A percentile compares a stretch with the other conserved stretches of the same genome.
Conservation (phyloP, 1,140 invertebrate species). For the Piezodorus guildinii region DNA sequence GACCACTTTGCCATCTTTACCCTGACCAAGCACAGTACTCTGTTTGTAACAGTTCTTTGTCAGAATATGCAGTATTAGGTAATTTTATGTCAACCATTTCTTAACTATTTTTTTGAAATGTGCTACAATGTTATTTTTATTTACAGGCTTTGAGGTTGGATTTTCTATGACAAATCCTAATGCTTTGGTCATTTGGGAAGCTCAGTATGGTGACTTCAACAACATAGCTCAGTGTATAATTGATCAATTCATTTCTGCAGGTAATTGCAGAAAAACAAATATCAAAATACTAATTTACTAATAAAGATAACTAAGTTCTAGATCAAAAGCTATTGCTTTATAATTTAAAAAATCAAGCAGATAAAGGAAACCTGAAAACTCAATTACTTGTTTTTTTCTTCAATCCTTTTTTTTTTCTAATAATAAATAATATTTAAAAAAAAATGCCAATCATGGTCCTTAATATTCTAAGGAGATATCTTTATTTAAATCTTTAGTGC, state of each 20-base stretch:
- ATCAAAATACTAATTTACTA: no score
- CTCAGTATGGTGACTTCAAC: conserved; percentile 98
- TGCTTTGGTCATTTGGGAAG: conserved; percentile 95
- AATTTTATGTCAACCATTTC: conserved; percentile 28
- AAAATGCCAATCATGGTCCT: no score
- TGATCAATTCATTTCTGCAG: conserved; percentile 92
- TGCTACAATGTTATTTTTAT: neutral
- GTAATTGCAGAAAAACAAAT: no score
- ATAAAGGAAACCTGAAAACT: no score
- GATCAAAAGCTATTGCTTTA: no score
- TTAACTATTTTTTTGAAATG: neutral
- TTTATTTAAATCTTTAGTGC: no score
- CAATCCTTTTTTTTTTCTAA: no score
- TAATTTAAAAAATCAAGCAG: no score
- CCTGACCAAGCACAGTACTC: conserved; percentile 91
- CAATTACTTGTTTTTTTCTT: no score
- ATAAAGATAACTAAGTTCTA: no score
- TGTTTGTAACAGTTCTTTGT: conserved; percentile 93
- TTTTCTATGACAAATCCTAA: conserved; percentile 99
- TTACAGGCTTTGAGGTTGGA: conserved; percentile 82
- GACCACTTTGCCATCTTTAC: conserved; percentile 77
- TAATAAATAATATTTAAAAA: no score
- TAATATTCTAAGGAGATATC: no score
- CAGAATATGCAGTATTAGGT: conserved; percentile 82
- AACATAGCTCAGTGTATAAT: conserved; percentile 99